Percentiles rank a stretch among this genome's conserved stretches.
phyloP scores from a whole-genome alignment of 2,797 vertebrate genomes.

The Tiaroga cobitis region DNA sequence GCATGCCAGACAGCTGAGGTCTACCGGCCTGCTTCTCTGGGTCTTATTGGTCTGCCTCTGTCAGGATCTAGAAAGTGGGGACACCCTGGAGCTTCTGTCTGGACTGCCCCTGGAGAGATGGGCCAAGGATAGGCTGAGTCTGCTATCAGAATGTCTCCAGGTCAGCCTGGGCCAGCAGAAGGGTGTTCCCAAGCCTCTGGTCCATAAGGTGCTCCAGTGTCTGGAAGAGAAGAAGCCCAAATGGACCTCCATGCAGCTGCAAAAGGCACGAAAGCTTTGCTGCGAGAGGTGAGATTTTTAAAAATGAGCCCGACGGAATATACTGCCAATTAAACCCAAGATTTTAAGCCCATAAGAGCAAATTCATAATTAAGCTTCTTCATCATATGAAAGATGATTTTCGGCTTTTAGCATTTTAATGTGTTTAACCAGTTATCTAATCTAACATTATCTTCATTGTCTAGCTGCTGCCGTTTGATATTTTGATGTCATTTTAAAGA shows the following conservation, averaged over 20 bases:
- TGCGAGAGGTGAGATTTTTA: constrained; percentile 75
- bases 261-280: constrained; percentile 88
- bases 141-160: constrained; percentile 88
- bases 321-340: not conserved
- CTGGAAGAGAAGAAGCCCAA: constrained; percentile 89
- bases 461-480: not conserved
- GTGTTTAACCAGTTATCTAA: not conserved
- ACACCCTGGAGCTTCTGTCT: constrained; percentile 83
- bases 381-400: not conserved
- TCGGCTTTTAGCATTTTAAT: not conserved
- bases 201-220: constrained; percentile 86
- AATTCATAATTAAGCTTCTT: not conserved
- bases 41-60: constrained; percentile 87
- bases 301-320: not conserved
- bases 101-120: constrained; percentile 82
- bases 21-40: constrained; percentile 89
- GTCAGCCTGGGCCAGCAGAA: constrained; percentile 83
- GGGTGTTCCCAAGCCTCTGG: constrained; percentile 81
- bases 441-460: not conserved
- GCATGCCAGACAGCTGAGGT: constrained; percentile 84
- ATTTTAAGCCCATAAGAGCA: not conserved
- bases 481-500: not conserved
- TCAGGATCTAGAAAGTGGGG: constrained; percentile 86
- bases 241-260: constrained; percentile 87
- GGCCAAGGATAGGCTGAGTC: constrained; percentile 84